Evolutionary conservation across 2,888 invertebrate genomes (phyloP), one percentile per base, ranked within the genome.

Genomic region (Acanthosepion lycidas): DNA sequence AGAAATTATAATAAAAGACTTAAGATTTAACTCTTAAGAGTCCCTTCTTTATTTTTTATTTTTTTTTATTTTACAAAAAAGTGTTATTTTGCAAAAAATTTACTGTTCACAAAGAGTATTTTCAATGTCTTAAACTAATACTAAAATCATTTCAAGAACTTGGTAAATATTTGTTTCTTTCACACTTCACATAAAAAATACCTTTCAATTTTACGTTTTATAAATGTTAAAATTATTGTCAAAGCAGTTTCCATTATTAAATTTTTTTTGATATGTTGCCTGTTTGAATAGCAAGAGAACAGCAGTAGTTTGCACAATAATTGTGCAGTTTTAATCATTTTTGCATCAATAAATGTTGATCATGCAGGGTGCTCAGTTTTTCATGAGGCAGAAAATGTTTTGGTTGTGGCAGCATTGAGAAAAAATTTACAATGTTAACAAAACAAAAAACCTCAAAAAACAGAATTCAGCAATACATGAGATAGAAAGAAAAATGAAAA

Each of bases 331-430:
- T 78, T n/a, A n/a, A 78, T n/a, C 33, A 20, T n/a, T 78, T 78
- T 78, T 78, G n/a, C 78, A 78, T 78, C 78, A n/a, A 78, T n/a
- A 78, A 42, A 78, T 78, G 78, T 78, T n/a, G n/a, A 78, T 78
- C 78, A 78, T 78, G 78, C 78, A 78, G n/a, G 78, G 78, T 78
- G 78, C 78, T 12, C n/a, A 15, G n/a, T 15, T 78, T 78, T 78
- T 78, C n/a, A 78, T 78, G 78, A 78, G 78, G n/a, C 59, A 78
- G n/a, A n/a, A 78, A 78, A 78, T 78, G n/a, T 78, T n/a, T n/a
- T 33, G n/a, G 78, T 15, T 33, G 20, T 6, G 59, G 20, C 6
- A 6, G n/a, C n/a, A 78, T 12, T 78, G 78, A 78, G n/a, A 18
- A n/a, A n/a, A n/a, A 78, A 8, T n/a, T n/a, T 26, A 64, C 23